Percentiles rank a stretch among this genome's conserved stretches.
Evolutionary conservation across 2,113 vertebrate species (phyloP).

Genomic region (Tyto alba): DNA sequence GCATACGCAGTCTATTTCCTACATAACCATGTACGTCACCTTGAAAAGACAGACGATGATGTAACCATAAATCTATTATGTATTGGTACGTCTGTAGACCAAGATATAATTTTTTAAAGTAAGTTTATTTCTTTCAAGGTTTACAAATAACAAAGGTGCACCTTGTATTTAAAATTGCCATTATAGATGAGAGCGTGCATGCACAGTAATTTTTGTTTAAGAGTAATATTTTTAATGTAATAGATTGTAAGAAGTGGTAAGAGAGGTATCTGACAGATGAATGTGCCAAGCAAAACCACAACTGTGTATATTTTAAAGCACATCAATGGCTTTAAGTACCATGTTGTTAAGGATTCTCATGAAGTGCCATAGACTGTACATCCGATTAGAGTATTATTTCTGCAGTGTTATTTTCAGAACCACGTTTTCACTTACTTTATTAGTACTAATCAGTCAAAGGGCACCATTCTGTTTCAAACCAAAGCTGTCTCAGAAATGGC

Average conservation of each 20-base stretch:
- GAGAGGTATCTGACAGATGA: constrained; percentile 90
- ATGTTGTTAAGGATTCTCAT: constrained; percentile 84
- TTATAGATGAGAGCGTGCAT: constrained; percentile 88
- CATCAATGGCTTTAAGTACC: constrained; percentile 88
- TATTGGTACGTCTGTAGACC: constrained; percentile 92
- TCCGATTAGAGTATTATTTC: constrained; percentile 91
- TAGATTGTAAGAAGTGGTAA: constrained; percentile 89
- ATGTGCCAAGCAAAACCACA: constrained; percentile 94
- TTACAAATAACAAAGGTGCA: constrained; percentile 95
- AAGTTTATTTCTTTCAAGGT: constrained; percentile 94
- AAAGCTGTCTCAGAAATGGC: constrained; percentile 83
- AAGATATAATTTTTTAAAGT: constrained; percentile 85
- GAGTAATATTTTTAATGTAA: constrained; percentile 91
- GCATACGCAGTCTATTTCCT: constrained; percentile 48
- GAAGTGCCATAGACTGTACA: constrained; percentile 95
- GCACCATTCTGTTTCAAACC: constrained; percentile 78
- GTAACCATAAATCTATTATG: constrained; percentile 72
- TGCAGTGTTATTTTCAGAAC: constrained; percentile 85
- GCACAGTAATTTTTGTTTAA: constrained; percentile 86
- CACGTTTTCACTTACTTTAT: constrained; percentile 73
- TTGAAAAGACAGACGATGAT: constrained; percentile 74
- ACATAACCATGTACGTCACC: constrained; percentile 41
- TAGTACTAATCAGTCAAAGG: constrained; percentile 73
- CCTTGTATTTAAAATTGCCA: constrained; percentile 95
- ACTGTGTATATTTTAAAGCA: constrained; percentile 92